Evolutionary conservation across 1,140 invertebrate genomes (phyloP).

Genomic region (Nasonia giraulti): DNA sequence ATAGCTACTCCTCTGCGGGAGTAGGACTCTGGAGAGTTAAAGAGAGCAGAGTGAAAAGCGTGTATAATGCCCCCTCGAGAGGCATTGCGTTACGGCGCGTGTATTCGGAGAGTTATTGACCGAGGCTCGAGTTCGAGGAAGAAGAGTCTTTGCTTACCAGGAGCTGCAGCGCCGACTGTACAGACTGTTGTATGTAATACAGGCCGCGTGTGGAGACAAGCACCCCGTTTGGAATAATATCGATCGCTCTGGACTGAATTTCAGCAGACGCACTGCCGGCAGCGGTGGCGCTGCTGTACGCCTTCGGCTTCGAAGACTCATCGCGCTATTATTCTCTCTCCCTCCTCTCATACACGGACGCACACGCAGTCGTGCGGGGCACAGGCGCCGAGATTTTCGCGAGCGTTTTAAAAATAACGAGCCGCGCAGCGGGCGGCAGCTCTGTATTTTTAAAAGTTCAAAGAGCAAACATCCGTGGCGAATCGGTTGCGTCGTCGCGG

Average conservation of each 20-base stretch:
- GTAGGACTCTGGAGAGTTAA: no score
- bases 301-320: neutral
- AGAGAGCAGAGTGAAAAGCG: neutral
- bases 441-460: no score
- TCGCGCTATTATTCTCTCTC: neutral
- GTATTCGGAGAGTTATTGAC: neutral
- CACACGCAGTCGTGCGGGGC: neutral
- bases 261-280: neutral
- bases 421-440: no score
- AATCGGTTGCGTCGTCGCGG: no score
- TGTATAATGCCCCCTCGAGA: neutral
- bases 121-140: neutral
- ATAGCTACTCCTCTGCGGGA: no score
- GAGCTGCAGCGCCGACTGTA: no score
- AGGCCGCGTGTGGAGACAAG: no score
- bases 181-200: no score
- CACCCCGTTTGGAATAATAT: neutral
- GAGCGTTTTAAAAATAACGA: neutral
- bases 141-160: no score
- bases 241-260: neutral
- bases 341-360: neutral
- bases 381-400: neutral
- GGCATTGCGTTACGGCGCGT: neutral
- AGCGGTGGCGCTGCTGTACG: constrained; percentile 11
- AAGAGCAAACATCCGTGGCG: no score